These are phyloP conservation scores for Pimephales promelas DNA, from an alignment of 2,113 vertebrate genomes.

Conservation along the genomic window DNA sequence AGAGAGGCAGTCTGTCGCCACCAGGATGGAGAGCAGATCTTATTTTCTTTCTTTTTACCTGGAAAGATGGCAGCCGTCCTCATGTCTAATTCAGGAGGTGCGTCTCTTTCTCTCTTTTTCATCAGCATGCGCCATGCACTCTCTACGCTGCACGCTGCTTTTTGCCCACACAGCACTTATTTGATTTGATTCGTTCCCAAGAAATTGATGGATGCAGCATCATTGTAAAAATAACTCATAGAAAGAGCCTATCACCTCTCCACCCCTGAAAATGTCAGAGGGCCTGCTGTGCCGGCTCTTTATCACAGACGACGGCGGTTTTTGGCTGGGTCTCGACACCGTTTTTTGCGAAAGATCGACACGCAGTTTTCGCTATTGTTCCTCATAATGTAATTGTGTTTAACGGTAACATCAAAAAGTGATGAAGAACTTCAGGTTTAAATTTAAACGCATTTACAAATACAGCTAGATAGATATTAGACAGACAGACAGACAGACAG, in stretches of 20 bases:
- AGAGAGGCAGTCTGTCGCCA: conserved; percentile 1
- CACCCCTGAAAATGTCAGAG: conserved; percentile 18
- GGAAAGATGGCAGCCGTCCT: conserved; percentile 19
- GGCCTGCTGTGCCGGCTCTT: background rate
- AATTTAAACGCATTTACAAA: background rate
- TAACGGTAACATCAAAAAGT: background rate
- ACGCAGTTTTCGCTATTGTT: background rate
- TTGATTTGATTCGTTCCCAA: conserved; percentile 48
- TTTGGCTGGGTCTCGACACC: conserved; percentile 10
- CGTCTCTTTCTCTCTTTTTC: conserved; percentile 2
- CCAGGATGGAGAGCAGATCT: background rate
- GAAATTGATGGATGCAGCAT: conserved; percentile 44
- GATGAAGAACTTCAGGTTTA: background rate
- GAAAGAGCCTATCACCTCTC: conserved; percentile 27
- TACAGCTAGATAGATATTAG: background rate
- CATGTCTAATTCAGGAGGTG: conserved; percentile 41
- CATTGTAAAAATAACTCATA: conserved; percentile 45
- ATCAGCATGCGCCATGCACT: conserved; percentile 26
- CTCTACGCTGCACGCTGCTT: background rate
- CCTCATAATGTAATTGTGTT: background rate
- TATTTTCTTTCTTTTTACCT: conserved; percentile 19
- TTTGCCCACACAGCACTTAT: conserved; percentile 47
- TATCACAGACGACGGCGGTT: conserved; percentile 4
- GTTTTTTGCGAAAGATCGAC: conserved; percentile 17
- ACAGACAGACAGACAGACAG: background rate